Base-by-base conservation (phyloP, 1,140 invertebrate genomes). In the Orchestia grillus region DNA sequence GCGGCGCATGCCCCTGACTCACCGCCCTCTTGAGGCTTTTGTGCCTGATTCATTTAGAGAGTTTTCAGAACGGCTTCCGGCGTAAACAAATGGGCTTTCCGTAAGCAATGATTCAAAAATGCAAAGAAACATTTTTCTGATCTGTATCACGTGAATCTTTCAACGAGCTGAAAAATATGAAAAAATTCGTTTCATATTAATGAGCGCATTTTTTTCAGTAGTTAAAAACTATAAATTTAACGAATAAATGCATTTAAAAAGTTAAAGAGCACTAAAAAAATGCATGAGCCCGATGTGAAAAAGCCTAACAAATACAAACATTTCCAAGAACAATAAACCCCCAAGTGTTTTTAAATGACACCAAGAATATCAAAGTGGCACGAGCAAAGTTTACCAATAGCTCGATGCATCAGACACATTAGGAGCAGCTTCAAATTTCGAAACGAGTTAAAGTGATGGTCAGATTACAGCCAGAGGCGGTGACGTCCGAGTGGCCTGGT, bases 31-130 rank as follows among this genome's bases (percentile, higher is more conserved):
- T n/a, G n/a, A 90, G 41, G 88, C 88, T 41, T 16, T 11, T 41
- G 11, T 42, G 88, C 43, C n/a, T 90, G 4, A 90, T 90, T 90
- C 88, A 90, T 90, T 90, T 90, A 90, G 8, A 6, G 41, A 42
- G 28, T 90, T 90, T 90, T 90, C 88, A 42, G 11, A 44, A 28
- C 11, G 43, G 88, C 88, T 42, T 90, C n/a, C 88, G 88, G n/a
- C 88, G 28, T 90, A 90, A 90, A 90, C 88, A 90, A 90, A 90
- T 36, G 88, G 36, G 88, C 88, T 90, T 43, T 44, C n/a, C 88
- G 88, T 90, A 90, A 90, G 88, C 88, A 90, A 90, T 11, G 43
- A 8, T 90, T 90, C 62, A 77, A 77, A 77, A 77, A 77, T 77
- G 62, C 62, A 15, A 8, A 15, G 28, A 77, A 77, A 77, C 1